Base-by-base conservation (phyloP, 2,888 invertebrate genomes). In the Eupithecia subfuscata region DNA sequence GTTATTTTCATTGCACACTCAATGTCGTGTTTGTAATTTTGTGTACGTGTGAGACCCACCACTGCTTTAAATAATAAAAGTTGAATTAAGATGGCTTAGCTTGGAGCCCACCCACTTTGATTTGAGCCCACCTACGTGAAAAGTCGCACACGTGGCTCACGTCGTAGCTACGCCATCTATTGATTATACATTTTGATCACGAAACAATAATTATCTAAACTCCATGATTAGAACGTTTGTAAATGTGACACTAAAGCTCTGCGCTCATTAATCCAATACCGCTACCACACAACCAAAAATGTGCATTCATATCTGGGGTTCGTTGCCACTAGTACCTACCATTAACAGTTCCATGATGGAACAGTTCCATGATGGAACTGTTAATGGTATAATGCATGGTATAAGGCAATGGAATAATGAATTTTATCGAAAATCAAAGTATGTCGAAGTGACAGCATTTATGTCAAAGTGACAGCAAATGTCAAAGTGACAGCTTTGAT, bases 1-100 rank as follows among this genome's bases (percentile, higher is more conserved):
- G 52, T 69, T 52, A 64, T 71, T 45, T 45, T 69, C 30, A 64
- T 63, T 34, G 30, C 18, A 64, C 0, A 64, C 45, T 69, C 45
- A 69, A 30, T 45, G 48, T 69, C 22, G 45, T 48, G 48, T 48
- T 14, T 69, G 34, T 48, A 30, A 48, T 69, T 69, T 69, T 18
- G 48, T 25, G 48, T 30, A 48, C 69, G 69, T 48, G 34, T 8
- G 18, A 60, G 30, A 60, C 18, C 9, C 14, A 64, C 7, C 64
- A 64, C 8, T 0, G 63, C 7, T 0, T 25, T 30, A 34, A 64
- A 64, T 34, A 25, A 30, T 64, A 56, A 56, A 56, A 5, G 56
- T 56, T 56, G 12, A 22, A 56, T 56, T 56, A 22, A 56, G n/a
- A 22, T 25, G 2, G 25, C 0, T 60, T 60, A 60, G 25, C 60